Evolutionary conservation across 2,113 vertebrate genomes (phyloP), one percentile per base, ranked within the genome.

Genomic region (Lutjanus erythropterus): DNA sequence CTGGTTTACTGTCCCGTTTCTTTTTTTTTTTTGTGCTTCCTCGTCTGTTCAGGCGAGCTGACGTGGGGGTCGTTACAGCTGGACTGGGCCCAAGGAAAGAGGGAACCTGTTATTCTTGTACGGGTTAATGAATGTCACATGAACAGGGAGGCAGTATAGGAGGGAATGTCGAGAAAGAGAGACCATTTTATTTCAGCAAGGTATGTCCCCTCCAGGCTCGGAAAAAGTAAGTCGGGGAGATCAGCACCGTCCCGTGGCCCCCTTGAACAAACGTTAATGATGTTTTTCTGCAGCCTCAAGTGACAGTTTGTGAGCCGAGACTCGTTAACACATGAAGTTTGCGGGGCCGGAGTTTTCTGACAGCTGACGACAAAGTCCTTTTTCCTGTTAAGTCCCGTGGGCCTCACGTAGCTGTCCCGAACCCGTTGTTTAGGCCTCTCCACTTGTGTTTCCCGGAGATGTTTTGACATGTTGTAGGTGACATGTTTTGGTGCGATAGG

Each of bases 91-190:
- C 39, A 47, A 47, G 69, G 78, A 66, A 52, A 76, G 75, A 80
- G 35, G 46, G 78, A 62, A 86, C 61, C 80, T 80, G 79, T 91
- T 91, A 81, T 89, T 89, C 66, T 78, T 56, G 67, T 56, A 70
- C 16, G 49, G 83, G 84, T 90, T 93, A 92, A 92, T 90, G 82
- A 90, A 84, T 92, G 87, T 91, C 86, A 85, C 56, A 79, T 87
- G 65, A 72, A 52, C 44, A 18, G 64, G 69, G 78, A 86, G 67
- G 78, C 70, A 78, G 85, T 11, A 21, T 16, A n/a, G 66, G 39
- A 75, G 41, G 35, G 77, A 75, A 80, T 50, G 46, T 19, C n/a
- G 41, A 72, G 83, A 78, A 66, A 86, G 81, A 81, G 69, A 89
- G 80, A 62, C 15, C 61, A 14, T 86, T 91, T 85, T 69, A 83